Evolutionary conservation across 2,113 vertebrate species (phyloP), one percentile per base, ranked within the genome.

Genomic region (Centropus bengalensis): DNA sequence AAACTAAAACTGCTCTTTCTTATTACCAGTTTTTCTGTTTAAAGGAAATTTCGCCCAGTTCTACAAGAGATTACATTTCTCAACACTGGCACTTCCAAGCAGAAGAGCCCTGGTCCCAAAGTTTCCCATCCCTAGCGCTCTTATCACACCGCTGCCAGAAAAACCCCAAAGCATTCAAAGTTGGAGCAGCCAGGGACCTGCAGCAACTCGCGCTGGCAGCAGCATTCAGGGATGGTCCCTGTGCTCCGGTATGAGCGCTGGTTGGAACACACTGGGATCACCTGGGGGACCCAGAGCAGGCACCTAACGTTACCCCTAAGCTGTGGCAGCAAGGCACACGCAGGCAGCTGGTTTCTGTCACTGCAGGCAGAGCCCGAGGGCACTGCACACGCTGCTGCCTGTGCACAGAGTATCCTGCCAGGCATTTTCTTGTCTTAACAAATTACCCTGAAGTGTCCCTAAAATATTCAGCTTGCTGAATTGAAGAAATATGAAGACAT

Each of bases 181-280:
- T 36, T 0, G 0, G 28, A 79, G 47, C 70, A 73, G 23, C 22
- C 0, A 0, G 23, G 11, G 56, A 70, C 20, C 19, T 28, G 38
- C 27, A 63, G 38, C 44, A 4, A 4, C 79, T 42, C 0, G 0
- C 7, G 27, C 71, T 51, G 45, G 56, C 4, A 3, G 70, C 66
- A 78, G 60, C 56, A 67, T 75, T 85, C 2, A 23, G 66, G 24
- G 32, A n/a, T 0, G 0, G 33, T 38, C 40, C 26, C 40, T 0
- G 0, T 16, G 10, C 2, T 11, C 47, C 58, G 54, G 30, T 12
- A 1, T 4, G 2, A 66, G 45, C 40, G 62, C 23, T 47, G 45
- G 16, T 1, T 62, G 36, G 74, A 81, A 81, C 44, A 36, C 0
- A 0, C 45, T 81, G 81, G 77, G 55, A 81, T 91, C 0, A 1